These are phyloP conservation scores for Enoplosus armatus DNA, from an alignment of 2,797 vertebrate genomes.

Conservation along the genomic window DNA sequence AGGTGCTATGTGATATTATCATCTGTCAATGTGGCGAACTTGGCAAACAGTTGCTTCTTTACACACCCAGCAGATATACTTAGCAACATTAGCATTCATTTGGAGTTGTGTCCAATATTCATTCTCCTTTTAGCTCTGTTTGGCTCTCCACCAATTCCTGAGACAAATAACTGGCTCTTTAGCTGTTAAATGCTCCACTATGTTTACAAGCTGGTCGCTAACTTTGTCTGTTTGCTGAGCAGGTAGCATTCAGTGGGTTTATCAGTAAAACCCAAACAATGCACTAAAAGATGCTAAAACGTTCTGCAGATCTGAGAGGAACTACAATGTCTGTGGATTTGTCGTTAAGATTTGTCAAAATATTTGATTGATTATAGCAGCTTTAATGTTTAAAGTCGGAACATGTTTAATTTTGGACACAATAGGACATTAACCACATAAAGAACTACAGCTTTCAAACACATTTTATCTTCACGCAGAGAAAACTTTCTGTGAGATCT, in stretches of 20 bases:
- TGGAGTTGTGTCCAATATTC: background rate
- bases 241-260: too few species aligned
- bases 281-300: background rate
- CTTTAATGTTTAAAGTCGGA: background rate
- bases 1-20: background rate
- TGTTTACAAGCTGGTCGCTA: background rate
- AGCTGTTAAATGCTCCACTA: background rate
- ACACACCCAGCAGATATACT: background rate
- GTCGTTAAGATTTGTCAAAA: background rate
- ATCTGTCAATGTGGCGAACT: background rate
- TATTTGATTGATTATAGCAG: background rate
- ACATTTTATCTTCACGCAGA: background rate
- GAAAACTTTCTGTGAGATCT: background rate
- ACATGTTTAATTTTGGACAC: too few species aligned
- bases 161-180: background rate
- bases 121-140: background rate
- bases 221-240: too few species aligned
- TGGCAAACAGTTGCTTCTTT: background rate
- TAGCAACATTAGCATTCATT: background rate
- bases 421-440: too few species aligned
- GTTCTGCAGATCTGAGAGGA: background rate
- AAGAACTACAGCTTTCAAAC: background rate
- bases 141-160: background rate
- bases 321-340: background rate
- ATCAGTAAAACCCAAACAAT: background rate